Percentiles rank a stretch among this genome's conserved stretches.
Evolutionary conservation across 2,113 vertebrate genomes (phyloP).

Genomic region (Sinocyclocheilus maitianheensis): DNA sequence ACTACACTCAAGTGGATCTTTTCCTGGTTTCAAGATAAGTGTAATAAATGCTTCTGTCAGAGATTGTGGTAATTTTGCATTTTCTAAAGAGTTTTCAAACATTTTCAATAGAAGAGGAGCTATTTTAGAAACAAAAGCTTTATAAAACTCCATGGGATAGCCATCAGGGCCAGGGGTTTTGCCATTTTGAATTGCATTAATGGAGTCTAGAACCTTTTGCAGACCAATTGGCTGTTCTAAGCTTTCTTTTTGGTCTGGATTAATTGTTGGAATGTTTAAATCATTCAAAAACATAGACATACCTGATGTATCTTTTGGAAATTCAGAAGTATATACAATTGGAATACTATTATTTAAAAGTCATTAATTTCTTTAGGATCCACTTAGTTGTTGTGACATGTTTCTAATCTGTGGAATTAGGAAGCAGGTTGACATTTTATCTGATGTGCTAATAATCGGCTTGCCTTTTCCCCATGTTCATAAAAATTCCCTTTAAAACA

Average conservation of each 20-base stretch:
- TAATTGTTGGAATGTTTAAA: background rate
- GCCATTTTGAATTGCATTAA: background rate
- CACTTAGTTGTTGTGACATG: background rate
- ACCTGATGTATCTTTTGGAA: background rate
- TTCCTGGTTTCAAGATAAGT: background rate
- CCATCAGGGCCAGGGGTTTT: background rate
- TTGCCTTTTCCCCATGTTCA: no score
- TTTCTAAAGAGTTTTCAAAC: background rate
- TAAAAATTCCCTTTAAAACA: no score
- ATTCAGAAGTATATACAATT: background rate
- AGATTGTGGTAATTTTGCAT: background rate
- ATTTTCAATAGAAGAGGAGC: background rate
- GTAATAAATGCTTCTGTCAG: background rate
- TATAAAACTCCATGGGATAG: background rate
- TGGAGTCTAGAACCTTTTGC: background rate
- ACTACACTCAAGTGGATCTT: background rate
- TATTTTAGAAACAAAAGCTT: background rate
- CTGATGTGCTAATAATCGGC: background rate
- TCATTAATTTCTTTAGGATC: conserved; percentile 11
- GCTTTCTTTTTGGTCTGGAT: background rate
- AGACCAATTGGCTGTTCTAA: background rate
- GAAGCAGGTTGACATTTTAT: background rate
- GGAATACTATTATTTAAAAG: background rate
- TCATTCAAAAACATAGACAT: background rate
- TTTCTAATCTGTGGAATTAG: background rate